Conservation (phyloP, 2,797 vertebrate species). For the Amphiprion clarkii region DNA sequence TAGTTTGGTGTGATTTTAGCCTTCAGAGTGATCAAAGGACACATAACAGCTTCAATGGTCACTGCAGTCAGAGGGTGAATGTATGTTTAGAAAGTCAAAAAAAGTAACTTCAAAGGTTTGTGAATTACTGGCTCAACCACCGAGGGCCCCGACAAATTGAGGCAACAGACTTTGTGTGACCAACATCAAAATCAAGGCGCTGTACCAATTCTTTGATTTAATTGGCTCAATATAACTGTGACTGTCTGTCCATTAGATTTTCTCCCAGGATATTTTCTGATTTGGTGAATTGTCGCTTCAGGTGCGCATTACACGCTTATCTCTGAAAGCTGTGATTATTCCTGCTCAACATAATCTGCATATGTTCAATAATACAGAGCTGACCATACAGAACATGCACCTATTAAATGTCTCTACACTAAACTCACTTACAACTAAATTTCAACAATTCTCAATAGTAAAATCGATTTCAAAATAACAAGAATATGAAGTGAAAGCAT, state of each 20-base stretch:
- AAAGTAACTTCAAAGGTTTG: neutral
- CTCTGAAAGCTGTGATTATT: neutral
- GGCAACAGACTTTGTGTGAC: slow-evolving; percentile 3
- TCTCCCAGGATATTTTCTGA: neutral
- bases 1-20: slow-evolving; percentile 1
- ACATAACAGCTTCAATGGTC: neutral
- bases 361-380: neutral
- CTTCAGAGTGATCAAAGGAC: neutral
- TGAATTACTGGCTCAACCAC: neutral
- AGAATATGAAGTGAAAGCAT: too few species aligned
- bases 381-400: neutral
- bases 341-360: neutral
- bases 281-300: neutral
- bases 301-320: neutral
- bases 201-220: neutral
- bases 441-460: too few species aligned
- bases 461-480: too few species aligned
- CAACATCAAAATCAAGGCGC: neutral
- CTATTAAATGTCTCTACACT: neutral
- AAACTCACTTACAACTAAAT: too few species aligned
- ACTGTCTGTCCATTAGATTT: neutral
- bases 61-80: neutral
- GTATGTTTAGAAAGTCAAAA: neutral
- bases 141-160: neutral
- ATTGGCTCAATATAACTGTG: neutral